Base-by-base conservation (phyloP, 2,797 vertebrate genomes). In the Cynopterus sphinx region DNA sequence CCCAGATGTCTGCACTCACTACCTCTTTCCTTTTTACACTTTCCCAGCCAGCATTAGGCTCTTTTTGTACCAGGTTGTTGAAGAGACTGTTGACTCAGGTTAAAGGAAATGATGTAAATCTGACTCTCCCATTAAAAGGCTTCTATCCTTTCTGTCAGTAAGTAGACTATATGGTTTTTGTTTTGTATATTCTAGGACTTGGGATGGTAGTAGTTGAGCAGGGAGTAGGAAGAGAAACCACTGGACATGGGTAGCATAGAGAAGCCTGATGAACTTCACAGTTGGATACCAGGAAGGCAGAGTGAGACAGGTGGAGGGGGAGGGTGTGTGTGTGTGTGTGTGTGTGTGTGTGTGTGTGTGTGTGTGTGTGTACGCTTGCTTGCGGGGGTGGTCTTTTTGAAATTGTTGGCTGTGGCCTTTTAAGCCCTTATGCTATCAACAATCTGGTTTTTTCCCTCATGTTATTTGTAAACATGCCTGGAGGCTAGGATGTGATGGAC, bases 401-500 rank as follows among this genome's bases (percentile, higher is more conserved):
- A 86, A 85, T 53, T 43, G 33, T 28, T 78, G 16, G 6, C 33
- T 86, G 31, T 83, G 53, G 46, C 65, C 67, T 59, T 93, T 59
- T 59, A 61, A 86, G 41, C n/a, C n/a, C 26, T 84, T 91, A 39
- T 68, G 36, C 39, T 81, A 82, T 73, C 68, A 90, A 65, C 19
- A 65, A 26, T 53, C 71, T 89, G 17, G 28, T 85, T 61, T 70
- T 33, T 10, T 3, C 19, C 12, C 41, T 17, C 46, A 2, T 53
- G 15, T 83, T 77, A 57, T 87, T 96, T 91, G 41, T 57, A 81
- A 93, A 84, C 26, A 81, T 90, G 53, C 36, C 46, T 81, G 31
- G 31, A 90, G 75, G 43, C 28, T 88, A 92, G 11, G 24, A 19
- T 84, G 13, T 87, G 55, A 77, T 78, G 28, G 53, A n/a, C 24